Conservation (phyloP, 2,113 vertebrate species). For the Albula goreensis region DNA sequence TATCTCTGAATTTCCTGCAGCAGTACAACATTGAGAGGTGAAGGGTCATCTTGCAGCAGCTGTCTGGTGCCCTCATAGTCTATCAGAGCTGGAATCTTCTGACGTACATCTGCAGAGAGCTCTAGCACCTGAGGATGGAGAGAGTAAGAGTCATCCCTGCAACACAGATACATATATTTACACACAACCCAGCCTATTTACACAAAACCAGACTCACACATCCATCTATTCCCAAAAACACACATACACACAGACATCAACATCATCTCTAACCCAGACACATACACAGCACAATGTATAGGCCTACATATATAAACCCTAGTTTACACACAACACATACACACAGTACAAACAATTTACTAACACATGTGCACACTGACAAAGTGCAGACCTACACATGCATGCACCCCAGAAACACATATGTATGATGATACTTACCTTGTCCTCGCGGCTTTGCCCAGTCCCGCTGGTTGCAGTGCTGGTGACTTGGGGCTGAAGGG, state of each 20-base stretch:
- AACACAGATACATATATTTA: not conserved
- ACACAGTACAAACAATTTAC: not conserved
- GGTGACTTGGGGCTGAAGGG: conserved; percentile 81
- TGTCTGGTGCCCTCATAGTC: conserved; percentile 72
- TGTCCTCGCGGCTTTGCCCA: conserved; percentile 73
- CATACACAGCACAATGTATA: not conserved
- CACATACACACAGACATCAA: not conserved
- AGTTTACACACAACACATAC: conserved; percentile 6
- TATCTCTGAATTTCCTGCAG: conserved; percentile 90
- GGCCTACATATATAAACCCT: conserved; percentile 7
- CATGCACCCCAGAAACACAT: conserved; percentile 2
- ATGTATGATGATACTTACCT: conserved; percentile 59
- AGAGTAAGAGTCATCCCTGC: not conserved
- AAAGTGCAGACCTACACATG: not conserved
- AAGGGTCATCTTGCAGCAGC: conserved; percentile 70
- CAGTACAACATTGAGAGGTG: conserved; percentile 81
- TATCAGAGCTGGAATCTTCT: conserved; percentile 73
- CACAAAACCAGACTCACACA: not conserved
- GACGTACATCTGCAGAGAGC: conserved; percentile 71
- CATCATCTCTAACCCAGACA: not conserved
- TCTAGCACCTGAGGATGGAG: conserved; percentile 74
- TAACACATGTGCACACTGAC: conserved; percentile 16
- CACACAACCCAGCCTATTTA: not conserved
- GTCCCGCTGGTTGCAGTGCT: conserved; percentile 49
- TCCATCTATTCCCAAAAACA: not conserved